Base-by-base conservation (phyloP, 2,888 invertebrate species). In the Teinopalpus imperialis region DNA sequence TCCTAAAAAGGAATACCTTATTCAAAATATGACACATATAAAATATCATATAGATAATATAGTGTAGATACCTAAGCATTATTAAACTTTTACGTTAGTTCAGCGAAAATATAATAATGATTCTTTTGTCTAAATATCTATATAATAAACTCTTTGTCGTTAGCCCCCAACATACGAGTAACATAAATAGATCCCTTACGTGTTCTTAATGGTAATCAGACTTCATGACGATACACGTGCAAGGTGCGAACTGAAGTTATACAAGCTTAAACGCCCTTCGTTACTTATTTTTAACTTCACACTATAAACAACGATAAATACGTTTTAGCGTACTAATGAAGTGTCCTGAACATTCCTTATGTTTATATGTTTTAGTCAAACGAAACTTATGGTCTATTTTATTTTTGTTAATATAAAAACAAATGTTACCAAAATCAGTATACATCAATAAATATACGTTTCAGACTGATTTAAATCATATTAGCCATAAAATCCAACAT, bases 211-310 rank as follows among this genome's bases (percentile, higher is more conserved):
- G 69, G 77, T 81, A 81, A 81, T 83, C 74, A 76, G 73, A 70
- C 59, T 66, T 69, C 76, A 76, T 67, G 81, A 79, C 82, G 81
- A 66, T 75, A 76, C 81, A 80, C 83, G 80, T 78, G 74, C 61
- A 73, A 81, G 67, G 86, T 86, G 87, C 74, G 73, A 82, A 74
- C 61, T 60, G 77, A 86, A 61, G 70, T 57, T 68, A 73, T 69
- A 68, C 86, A 83, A 54, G 63, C 67, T 58, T 67, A 63, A 62
- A 61, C 69, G 64, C 75, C 75, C 77, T 70, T 71, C 74, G 63
- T 69, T 75, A 64, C 66, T 71, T 83, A 81, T 82, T 82, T 77
- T 76, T 75, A 70, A 56, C 59, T n/a, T 56, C 60, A 70, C 66
- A 63, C 66, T 66, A 72, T 77, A 76, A 64, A 64, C 61, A 69